phyloP scores from a whole-genome alignment of 2,113 vertebrate genomes.

The Paramisgurnus dabryanus region DNA sequence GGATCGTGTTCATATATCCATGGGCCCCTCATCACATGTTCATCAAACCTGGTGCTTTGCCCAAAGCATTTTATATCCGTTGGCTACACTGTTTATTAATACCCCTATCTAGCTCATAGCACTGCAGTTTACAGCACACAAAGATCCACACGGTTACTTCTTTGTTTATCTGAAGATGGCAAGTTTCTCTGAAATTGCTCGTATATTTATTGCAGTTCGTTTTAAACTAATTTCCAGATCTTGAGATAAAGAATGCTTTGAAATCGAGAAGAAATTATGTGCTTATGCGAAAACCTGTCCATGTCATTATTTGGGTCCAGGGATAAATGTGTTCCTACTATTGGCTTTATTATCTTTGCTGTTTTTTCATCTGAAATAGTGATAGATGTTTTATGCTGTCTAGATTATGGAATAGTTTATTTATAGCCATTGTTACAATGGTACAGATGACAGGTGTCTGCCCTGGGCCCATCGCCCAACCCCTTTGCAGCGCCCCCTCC shows the following conservation, averaged over 20 bases:
- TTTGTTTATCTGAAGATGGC: no score
- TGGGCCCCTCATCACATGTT: constrained; percentile 6
- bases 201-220: no score
- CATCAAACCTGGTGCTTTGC: background rate
- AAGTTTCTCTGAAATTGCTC: no score
- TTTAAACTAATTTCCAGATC: no score
- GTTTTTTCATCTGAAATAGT: constrained; percentile 54
- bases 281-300: background rate
- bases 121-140: background rate
- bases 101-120: background rate
- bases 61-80: background rate
- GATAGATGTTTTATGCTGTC: constrained; percentile 63
- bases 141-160: background rate
- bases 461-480: constrained; percentile 48
- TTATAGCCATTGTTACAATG: constrained; percentile 73
- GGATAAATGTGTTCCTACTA: background rate
- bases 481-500: constrained; percentile 19
- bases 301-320: background rate
- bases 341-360: constrained; percentile 45
- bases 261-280: background rate
- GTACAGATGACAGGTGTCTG: constrained; percentile 72
- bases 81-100: background rate
- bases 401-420: constrained; percentile 72
- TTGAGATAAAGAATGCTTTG: background rate
- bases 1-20: background rate